Evolutionary conservation across 2,888 invertebrate genomes (phyloP).

Genomic region (Anagyrus pseudococci): DNA sequence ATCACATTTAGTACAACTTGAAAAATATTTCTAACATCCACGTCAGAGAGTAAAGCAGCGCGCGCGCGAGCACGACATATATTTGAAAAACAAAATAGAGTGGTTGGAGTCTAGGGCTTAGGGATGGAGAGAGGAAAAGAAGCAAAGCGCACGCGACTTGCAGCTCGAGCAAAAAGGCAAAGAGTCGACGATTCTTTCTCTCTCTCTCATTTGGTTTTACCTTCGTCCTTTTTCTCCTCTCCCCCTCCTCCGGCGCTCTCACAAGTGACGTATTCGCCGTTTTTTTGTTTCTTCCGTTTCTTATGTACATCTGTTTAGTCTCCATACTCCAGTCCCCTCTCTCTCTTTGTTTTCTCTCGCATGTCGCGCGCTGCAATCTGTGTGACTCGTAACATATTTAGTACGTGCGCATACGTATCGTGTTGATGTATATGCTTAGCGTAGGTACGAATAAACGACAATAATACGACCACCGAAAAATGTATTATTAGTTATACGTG

Average conservation of each 20-base stretch:
- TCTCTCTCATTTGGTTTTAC: slow-evolving; percentile 7
- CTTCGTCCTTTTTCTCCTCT: not conserved
- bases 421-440: slow-evolving; percentile 42
- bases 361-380: slow-evolving; percentile 30
- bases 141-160: not conserved
- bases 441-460: slow-evolving; percentile 54
- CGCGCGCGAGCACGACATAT: slow-evolving; percentile 1
- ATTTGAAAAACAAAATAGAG: not conserved
- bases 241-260: too few species aligned
- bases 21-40: slow-evolving; percentile 63
- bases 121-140: not conserved
- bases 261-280: too few species aligned
- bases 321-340: too few species aligned
- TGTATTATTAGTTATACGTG: slow-evolving; percentile 32
- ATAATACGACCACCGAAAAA: slow-evolving; percentile 51
- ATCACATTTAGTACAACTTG: slow-evolving; percentile 62
- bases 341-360: slow-evolving; percentile 1
- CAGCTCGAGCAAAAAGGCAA: slow-evolving; percentile 19
- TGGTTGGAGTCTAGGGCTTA: too few species aligned
- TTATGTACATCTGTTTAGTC: slow-evolving; percentile 1
- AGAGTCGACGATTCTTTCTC: slow-evolving; percentile 13
- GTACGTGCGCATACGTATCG: slow-evolving; percentile 20
- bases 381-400: slow-evolving; percentile 40
- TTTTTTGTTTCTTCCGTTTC: slow-evolving; percentile 5
- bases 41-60: too few species aligned